Evolutionary conservation across 2,113 vertebrate genomes (phyloP), one percentile per base, ranked within the genome.

Genomic region (Mormyrus lacerda): DNA sequence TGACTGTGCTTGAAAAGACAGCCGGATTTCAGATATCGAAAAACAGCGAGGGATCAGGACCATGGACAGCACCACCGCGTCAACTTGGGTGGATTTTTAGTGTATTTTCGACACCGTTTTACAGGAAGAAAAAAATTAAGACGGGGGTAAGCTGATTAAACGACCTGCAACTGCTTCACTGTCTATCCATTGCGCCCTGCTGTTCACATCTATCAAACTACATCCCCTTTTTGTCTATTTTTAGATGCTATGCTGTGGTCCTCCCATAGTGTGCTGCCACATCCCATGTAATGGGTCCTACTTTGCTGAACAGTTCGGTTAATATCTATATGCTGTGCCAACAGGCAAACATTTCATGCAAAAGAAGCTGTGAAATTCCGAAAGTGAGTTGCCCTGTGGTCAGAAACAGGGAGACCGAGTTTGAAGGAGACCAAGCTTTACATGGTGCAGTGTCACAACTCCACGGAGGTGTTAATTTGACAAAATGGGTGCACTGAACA

Each of bases 151-250:
- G 69, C 24, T n/a, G 85, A 87, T 58, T 39, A 47, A 11, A 53
- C 76, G 50, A 50, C 15, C 21, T 2, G 53, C 17, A 87, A 65
- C 21, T 45, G 13, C 45, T 11, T 86, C 47, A 86, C 31, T 50
- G 50, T 53, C 50, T 88, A 31, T 35, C 47, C 65, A 51, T 21
- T 27, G 39, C 39, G 4, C 39, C 87, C 55, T 48, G 58, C 87
- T 88, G 87, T 58, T 73, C 87, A 47, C 42, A 88, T 88, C 58
- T 88, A 88, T 65, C 55, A 69, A 55, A 87, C 50, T 53, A 53
- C 50, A 21, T 84, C 19, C 50, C 85, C 85, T 35, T 27, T 53
- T 53, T 19, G 15, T 53, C 85, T 87, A 87, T 87, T 87, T 87
- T 53, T 87, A 55, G 85, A 87, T 87, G 85, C 31, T 53, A 55